These are phyloP conservation scores for Ricordea florida DNA, from an alignment of 92 coral and sea anemone species.

Conservation along the genomic window DNA sequence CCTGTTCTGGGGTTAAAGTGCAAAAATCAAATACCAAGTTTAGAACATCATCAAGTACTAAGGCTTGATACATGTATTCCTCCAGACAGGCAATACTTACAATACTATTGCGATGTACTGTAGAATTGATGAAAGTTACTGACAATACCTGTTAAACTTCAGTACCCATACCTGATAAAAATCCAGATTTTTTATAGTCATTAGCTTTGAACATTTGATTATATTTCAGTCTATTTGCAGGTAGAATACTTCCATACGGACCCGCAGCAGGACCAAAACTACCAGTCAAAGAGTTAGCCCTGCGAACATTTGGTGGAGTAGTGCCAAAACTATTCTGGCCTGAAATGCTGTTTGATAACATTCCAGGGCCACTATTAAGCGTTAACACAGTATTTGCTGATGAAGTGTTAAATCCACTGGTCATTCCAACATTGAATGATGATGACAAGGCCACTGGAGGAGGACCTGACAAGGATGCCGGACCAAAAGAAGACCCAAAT, in stretches of 20 bases:
- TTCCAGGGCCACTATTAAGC: slow-evolving; percentile 72
- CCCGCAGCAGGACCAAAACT: slow-evolving; percentile 17
- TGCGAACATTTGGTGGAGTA: slow-evolving; percentile 18
- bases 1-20: no score
- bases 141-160: neutral
- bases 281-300: slow-evolving; percentile 34
- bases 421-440: slow-evolving; percentile 53
- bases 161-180: slow-evolving; percentile 71
- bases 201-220: slow-evolving; percentile 93
- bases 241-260: slow-evolving; percentile 57
- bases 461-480: neutral
- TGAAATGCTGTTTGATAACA: slow-evolving; percentile 21
- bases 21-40: no score
- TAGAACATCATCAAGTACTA: no score
- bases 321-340: slow-evolving; percentile 25
- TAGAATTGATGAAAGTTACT: neutral
- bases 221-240: slow-evolving; percentile 80
- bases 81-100: no score
- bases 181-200: slow-evolving; percentile 84
- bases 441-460: slow-evolving; percentile 36
- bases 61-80: no score
- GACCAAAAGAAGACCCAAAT: slow-evolving; percentile 52
- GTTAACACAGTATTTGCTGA: slow-evolving; percentile 49
- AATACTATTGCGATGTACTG: no score
- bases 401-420: slow-evolving; percentile 56